These are phyloP conservation scores for Tetramorium bicarinatum DNA, from an alignment of 2,888 invertebrate genomes.

Conservation along the genomic window DNA sequence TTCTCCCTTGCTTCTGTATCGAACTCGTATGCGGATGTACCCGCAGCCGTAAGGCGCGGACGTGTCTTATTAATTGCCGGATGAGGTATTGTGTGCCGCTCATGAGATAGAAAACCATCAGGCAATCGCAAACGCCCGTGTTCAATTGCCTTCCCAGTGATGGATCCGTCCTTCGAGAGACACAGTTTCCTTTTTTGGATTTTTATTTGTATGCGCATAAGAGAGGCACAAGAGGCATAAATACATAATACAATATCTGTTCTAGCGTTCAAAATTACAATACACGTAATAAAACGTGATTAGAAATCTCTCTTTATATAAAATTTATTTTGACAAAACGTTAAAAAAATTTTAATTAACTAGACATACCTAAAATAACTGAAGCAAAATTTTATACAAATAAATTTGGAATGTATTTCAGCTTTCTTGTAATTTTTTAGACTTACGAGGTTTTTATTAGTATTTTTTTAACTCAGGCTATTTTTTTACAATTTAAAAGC, in stretches of 20 bases:
- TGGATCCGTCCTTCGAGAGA: background rate
- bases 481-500: background rate
- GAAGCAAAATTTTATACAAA: background rate
- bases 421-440: background rate
- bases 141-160: background rate
- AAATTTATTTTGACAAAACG: background rate
- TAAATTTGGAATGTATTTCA: background rate
- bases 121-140: conserved; percentile 1
- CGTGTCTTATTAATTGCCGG: conserved; percentile 38
- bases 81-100: conserved; percentile 15
- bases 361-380: background rate
- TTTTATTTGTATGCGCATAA: background rate
- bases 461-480: background rate
- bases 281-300: background rate
- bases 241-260: background rate
- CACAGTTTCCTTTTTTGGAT: background rate
- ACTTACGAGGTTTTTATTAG: background rate
- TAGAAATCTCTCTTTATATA: background rate
- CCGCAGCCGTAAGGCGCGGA: conserved; percentile 19
- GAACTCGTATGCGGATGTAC: conserved; percentile 1
- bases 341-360: background rate
- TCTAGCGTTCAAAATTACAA: background rate
- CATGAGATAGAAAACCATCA: conserved; percentile 20
- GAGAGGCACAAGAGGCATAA: background rate
- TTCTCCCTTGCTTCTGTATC: conserved; percentile 28